phyloP scores from a whole-genome alignment of 2,797 vertebrate species.

The Leptatherina wallacei region DNA sequence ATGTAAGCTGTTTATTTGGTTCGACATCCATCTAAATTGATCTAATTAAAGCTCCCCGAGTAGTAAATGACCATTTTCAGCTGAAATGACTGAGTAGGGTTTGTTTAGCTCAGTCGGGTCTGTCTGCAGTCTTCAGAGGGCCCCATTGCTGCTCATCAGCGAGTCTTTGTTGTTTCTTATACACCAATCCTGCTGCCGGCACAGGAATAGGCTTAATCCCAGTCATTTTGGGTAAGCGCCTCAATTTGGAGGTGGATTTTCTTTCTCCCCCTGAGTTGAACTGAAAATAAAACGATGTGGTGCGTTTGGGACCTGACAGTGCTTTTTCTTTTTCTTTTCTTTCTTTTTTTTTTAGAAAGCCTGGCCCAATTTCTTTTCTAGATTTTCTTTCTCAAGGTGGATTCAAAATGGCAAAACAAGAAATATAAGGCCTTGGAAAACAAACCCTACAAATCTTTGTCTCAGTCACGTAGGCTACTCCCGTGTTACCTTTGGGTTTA shows the following conservation, averaged over 20 bases:
- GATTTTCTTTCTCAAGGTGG: neutral
- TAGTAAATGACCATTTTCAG: slow-evolving; percentile 12
- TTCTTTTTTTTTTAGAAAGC: neutral
- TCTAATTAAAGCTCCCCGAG: neutral
- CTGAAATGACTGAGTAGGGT: slow-evolving; percentile 13
- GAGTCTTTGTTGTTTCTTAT: slow-evolving; percentile 47
- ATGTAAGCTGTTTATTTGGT: neutral
- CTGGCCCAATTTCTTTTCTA: neutral
- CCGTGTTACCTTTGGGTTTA: neutral
- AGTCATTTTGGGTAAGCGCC: slow-evolving; percentile 33
- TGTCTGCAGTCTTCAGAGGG: slow-evolving; percentile 36
- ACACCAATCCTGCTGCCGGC: slow-evolving; percentile 23
- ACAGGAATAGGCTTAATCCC: slow-evolving; percentile 23
- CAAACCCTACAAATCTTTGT: neutral
- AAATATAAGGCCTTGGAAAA: neutral
- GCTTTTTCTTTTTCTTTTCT: neutral
- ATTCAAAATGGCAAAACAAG: neutral
- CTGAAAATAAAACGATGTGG: neutral
- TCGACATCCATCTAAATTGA: neutral
- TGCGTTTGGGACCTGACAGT: neutral
- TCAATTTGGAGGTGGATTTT: slow-evolving; percentile 22
- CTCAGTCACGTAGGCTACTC: neutral
- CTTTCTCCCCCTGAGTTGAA: neutral
- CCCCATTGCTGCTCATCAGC: slow-evolving; percentile 37
- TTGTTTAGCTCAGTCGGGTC: slow-evolving; percentile 45